Conservation (phyloP, 2,113 vertebrate species). For the Barnardius zonarius region DNA sequence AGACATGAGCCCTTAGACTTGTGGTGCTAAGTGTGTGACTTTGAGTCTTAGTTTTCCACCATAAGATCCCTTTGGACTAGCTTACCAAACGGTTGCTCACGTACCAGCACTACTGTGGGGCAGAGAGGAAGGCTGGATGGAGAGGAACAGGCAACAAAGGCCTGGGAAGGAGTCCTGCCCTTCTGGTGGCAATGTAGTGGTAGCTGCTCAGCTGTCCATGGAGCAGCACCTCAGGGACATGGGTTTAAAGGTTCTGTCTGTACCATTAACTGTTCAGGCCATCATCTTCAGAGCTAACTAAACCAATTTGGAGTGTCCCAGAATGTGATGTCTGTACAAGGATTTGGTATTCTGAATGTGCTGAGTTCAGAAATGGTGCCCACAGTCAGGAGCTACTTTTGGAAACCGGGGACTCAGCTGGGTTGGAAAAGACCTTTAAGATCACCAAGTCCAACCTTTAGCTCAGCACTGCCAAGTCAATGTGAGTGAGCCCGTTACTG, state of each 20-base stretch:
- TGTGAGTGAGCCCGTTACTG: background rate
- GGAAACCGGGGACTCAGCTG: background rate
- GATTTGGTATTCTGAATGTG: background rate
- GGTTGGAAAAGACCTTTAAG: background rate
- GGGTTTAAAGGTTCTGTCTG: background rate
- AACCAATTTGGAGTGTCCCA: background rate
- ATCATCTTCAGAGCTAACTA: background rate
- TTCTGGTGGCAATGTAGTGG: background rate
- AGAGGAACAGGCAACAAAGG: accelerated
- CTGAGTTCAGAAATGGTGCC: background rate
- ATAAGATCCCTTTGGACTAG: background rate
- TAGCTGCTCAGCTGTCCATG: background rate
- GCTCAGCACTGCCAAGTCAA: background rate
- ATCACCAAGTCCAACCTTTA: background rate
- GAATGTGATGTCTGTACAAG: background rate
- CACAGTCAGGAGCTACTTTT: background rate
- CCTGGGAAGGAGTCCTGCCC: background rate
- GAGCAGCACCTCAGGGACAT: background rate
- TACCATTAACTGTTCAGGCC: background rate
- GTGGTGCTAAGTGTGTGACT: background rate
- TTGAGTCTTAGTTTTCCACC: background rate
- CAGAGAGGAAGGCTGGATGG: background rate
- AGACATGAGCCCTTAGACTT: background rate
- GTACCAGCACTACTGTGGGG: background rate
- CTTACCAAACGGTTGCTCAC: background rate